Evolutionary conservation across 1,140 invertebrate species (phyloP).

Genomic region (Aphelenchoides fujianensis): DNA sequence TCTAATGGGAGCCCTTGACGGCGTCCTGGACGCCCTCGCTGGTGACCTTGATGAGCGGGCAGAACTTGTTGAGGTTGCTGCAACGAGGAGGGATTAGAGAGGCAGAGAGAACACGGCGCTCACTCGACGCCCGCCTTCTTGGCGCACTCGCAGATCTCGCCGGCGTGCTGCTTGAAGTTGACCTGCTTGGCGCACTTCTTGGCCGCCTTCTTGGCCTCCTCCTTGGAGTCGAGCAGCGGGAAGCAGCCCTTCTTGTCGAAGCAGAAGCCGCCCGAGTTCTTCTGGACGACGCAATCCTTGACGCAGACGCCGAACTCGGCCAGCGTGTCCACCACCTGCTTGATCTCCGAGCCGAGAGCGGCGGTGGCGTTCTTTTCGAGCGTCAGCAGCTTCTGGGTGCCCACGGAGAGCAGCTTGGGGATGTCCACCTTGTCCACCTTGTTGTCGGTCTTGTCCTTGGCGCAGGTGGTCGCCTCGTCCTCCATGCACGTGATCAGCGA

Average conservation of each 20-base stretch:
- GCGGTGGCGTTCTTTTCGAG: not conserved
- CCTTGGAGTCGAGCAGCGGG: not conserved
- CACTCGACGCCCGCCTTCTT: slow-evolving; percentile 8
- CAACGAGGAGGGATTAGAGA: not conserved
- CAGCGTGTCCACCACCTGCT: slow-evolving; percentile 20
- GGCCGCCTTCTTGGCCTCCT: slow-evolving; percentile 15
- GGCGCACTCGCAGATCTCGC: slow-evolving; percentile 19
- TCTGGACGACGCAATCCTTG: slow-evolving; percentile 27
- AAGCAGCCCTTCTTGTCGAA: slow-evolving; percentile 26
- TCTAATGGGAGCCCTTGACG: slow-evolving; percentile 3
- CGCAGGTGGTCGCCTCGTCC: slow-evolving; percentile 16
- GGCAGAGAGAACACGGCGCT: not conserved
- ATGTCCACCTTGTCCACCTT: not conserved
- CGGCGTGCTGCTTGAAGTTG: slow-evolving; percentile 1
- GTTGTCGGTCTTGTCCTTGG: slow-evolving; percentile 1
- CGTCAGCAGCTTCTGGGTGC: not conserved
- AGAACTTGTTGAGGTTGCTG: slow-evolving; percentile 1
- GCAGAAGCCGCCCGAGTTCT: slow-evolving; percentile 32
- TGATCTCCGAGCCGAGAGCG: not conserved
- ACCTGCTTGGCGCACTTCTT: slow-evolving; percentile 15
- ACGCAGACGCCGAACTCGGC: slow-evolving; percentile 26
- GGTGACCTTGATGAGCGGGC: not conserved
- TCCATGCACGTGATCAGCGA: slow-evolving; percentile 3
- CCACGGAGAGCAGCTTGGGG: not conserved
- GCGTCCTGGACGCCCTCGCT: not conserved